Evolutionary conservation across 2,797 vertebrate species (phyloP).

Genomic region (Mycteria americana): DNA sequence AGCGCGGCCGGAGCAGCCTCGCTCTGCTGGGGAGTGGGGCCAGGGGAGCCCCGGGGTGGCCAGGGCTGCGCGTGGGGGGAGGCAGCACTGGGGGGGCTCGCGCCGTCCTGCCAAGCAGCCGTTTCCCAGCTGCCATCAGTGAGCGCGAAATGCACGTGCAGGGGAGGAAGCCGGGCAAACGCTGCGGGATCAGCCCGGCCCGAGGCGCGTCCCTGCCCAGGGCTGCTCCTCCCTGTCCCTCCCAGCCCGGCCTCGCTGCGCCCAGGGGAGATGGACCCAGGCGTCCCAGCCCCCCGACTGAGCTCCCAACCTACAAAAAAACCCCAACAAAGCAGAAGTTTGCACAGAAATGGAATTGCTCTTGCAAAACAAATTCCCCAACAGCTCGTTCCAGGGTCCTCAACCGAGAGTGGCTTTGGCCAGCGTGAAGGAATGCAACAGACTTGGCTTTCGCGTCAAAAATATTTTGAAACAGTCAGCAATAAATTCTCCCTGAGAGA

Average conservation of each 20-base stretch:
- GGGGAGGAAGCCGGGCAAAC: neutral
- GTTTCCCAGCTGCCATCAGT: neutral
- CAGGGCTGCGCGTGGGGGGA: fast-evolving
- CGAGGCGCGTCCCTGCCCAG: fast-evolving
- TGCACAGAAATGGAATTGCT: neutral
- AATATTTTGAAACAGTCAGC: constrained; percentile 14
- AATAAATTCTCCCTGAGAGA: neutral
- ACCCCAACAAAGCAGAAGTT: neutral
- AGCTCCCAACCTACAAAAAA: neutral
- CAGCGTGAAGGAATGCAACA: neutral
- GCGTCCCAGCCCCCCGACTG: fast-evolving
- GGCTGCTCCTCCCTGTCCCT: neutral
- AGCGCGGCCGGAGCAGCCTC: fast-evolving
- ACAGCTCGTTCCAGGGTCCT: neutral
- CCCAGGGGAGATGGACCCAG: neutral
- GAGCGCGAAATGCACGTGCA: fast-evolving
- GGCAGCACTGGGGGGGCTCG: neutral
- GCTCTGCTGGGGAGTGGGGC: fast-evolving
- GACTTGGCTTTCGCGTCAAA: neutral
- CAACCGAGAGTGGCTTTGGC: neutral
- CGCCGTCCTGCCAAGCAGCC: fast-evolving
- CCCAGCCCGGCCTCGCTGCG: neutral
- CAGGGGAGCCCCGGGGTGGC: neutral
- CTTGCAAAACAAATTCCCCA: neutral
- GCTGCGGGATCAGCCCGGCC: neutral